phyloP scores from a whole-genome alignment of 1,140 invertebrate genomes.

The Tenebrio molitor region DNA sequence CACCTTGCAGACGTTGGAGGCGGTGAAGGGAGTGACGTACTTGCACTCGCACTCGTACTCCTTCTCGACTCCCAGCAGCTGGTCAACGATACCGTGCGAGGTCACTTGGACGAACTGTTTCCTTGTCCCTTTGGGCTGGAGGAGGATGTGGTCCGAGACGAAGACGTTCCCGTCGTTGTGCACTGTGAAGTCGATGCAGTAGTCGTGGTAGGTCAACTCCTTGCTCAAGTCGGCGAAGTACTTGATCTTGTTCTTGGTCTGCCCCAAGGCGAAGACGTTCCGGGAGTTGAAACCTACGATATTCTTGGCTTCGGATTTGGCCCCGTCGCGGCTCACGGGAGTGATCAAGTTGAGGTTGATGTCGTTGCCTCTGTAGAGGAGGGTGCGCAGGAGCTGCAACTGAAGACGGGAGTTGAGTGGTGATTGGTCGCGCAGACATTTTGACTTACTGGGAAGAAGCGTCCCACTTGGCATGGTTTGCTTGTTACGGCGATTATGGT shows the following conservation, averaged over 20 bases:
- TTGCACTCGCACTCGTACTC: constrained; percentile 69
- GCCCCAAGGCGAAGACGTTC: constrained; percentile 70
- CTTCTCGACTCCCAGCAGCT: constrained; percentile 66
- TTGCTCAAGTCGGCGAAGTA: constrained; percentile 67
- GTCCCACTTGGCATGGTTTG: constrained; percentile 58
- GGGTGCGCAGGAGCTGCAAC: constrained; percentile 68
- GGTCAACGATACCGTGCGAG: constrained; percentile 67
- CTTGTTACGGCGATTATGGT: constrained; percentile 70
- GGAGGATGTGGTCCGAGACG: constrained; percentile 68
- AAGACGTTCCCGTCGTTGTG: constrained; percentile 71
- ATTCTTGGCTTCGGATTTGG: constrained; percentile 66
- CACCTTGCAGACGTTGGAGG: constrained; percentile 66
- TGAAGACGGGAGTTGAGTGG: constrained; percentile 51
- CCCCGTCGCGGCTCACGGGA: constrained; percentile 55
- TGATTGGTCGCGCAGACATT: too few relatives aligned
- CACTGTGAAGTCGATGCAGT: constrained; percentile 71
- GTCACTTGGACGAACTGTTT: constrained; percentile 69
- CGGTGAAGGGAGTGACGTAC: constrained; percentile 61
- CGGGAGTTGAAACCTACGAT: constrained; percentile 70
- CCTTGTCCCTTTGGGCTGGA: constrained; percentile 69
- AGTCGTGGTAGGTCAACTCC: constrained; percentile 70
- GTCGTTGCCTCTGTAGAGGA: constrained; percentile 58
- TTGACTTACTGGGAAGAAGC: constrained; percentile 54
- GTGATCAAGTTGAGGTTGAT: constrained; percentile 60
- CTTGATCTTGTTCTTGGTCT: constrained; percentile 72